Evolutionary conservation across 2,113 vertebrate species (phyloP).

Genomic region (Sander vitreus): DNA sequence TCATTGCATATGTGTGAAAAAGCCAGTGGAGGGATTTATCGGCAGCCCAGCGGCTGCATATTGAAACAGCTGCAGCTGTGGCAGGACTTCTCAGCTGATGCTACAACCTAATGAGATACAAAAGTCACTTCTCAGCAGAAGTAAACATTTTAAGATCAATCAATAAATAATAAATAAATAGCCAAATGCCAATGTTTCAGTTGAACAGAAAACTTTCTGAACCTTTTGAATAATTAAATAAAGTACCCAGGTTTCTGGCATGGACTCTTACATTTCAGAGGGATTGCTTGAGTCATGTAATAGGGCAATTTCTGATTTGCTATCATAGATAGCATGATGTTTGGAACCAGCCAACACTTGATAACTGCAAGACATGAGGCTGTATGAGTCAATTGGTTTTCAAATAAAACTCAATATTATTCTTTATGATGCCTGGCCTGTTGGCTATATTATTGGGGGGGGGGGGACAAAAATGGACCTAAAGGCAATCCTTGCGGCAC

Average conservation of each 20-base stretch:
- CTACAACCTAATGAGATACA: not conserved
- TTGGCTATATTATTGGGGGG: not conserved
- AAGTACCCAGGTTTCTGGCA: not conserved
- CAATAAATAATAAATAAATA: not conserved
- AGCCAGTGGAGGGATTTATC: not conserved
- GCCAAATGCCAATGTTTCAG: not conserved
- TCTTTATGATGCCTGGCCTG: not conserved
- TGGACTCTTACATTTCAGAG: conserved; percentile 9
- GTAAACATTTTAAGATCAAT: not conserved
- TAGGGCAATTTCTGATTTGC: not conserved
- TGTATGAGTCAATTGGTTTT: conserved; percentile 2
- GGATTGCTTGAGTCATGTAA: not conserved
- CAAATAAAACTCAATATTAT: not conserved
- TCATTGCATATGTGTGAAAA: conserved; percentile 14
- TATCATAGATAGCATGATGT: not conserved
- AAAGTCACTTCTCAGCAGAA: not conserved
- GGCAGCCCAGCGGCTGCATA: conserved; percentile 30
- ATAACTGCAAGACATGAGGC: not conserved
- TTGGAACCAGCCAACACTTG: not conserved
- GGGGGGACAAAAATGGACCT: not conserved
- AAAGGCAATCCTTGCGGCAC: not conserved
- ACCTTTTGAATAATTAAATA: not conserved
- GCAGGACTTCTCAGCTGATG: conserved; percentile 23
- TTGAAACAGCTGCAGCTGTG: conserved; percentile 47
- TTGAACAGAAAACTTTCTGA: not conserved